Conservation (phyloP, 2,113 vertebrate species). For the Sturnira hondurensis region DNA sequence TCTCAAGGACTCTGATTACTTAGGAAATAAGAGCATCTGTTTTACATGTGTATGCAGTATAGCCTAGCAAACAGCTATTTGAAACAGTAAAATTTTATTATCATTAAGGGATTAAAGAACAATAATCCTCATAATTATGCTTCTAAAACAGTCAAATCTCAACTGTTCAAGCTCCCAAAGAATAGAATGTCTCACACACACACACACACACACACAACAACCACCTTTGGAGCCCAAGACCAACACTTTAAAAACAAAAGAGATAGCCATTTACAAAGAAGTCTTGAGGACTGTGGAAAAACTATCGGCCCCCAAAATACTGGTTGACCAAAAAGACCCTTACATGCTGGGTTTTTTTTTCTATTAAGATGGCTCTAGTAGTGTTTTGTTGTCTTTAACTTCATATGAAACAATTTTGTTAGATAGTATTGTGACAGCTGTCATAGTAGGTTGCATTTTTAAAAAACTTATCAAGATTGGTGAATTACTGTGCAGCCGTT, state of each 20-base stretch:
- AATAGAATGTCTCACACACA: background rate
- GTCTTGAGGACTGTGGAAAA: background rate
- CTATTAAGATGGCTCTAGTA: no score
- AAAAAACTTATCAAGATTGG: no score
- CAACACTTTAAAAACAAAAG: background rate
- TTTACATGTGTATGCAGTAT: background rate
- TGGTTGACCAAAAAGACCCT: no score
- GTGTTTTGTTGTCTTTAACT: no score
- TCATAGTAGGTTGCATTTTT: no score
- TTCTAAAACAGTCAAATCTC: background rate
- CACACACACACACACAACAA: no score
- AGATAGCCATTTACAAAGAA: background rate
- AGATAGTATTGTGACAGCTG: no score
- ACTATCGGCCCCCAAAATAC: background rate
- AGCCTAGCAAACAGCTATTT: background rate
- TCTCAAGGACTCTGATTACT: constrained; percentile 32
- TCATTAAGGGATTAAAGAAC: background rate
- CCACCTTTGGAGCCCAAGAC: background rate
- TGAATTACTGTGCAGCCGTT: no score
- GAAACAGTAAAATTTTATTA: background rate
- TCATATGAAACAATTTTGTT: no score
- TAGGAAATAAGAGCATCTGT: background rate
- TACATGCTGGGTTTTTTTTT: no score
- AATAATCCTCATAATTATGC: background rate
- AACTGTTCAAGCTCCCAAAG: background rate